Evolutionary conservation across 37 sponge, comb jelly and placozoan species (phyloP), one percentile per base, ranked within the genome.

Genomic region (Cliona cf. orientalis): DNA sequence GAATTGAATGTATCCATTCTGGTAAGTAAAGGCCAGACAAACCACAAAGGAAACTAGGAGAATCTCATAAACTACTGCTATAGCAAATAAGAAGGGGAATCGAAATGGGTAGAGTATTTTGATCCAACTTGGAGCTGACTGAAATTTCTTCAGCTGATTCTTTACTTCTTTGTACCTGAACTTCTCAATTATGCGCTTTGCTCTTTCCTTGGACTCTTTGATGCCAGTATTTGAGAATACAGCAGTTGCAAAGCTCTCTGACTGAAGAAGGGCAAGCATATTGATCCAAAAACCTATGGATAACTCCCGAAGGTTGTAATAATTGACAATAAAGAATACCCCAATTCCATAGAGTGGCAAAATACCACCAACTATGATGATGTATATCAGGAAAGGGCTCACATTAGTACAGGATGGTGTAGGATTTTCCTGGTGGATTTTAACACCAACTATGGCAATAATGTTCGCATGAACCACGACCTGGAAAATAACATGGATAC

Each of bases 181-280:
- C 53, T 84, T 66, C 34, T 76, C 43, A 11, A 37, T n/a, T 37
- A 84, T 40, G 1, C 68, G 22, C 31, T 75, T 17, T 37, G 77
- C 66, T 38, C 23, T 66, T 46, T 75, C 71, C 29, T 76, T 67
- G 1, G 77, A 58, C 17, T 33, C 53, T 39, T 75, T 40, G 22
- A 67, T 6, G 3, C 69, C 80, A 21, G 34, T 38, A 4, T 28
- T 40, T 42, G 31, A 28, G 45, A 84, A 75, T 22, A 84, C 76
- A 5, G 68, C 2, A 9, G 44, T 55, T 3, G 85, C 69, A 75
- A 84, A 75, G 44, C 57, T 64, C 39, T 75, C 68, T 0, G 46
- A 45, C 70, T 84, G 76, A 19, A 84, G 77, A 23, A 84, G 22
- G 19, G 69, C 46, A 22, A 84, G 32, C 76, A 84, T 84, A 36